Conservation (phyloP, 2,797 vertebrate species). For the Phoebastria nigripes region DNA sequence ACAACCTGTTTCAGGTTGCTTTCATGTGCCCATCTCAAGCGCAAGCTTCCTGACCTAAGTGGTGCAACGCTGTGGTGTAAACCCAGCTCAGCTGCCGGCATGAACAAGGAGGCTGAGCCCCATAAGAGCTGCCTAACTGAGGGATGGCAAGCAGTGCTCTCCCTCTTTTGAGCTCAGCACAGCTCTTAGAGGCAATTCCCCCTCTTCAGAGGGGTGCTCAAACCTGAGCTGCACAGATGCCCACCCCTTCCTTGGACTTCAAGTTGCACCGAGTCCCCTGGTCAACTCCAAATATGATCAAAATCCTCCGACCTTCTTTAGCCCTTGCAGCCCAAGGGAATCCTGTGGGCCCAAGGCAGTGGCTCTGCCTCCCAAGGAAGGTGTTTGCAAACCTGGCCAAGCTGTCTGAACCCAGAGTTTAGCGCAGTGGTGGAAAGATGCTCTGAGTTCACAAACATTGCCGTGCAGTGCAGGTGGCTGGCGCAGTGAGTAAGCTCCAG, state of each 20-base stretch:
- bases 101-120: background rate
- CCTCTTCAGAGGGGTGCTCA: too few species aligned
- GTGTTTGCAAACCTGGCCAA: background rate
- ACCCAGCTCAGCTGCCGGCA: background rate
- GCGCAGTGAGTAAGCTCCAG: rapidly evolving
- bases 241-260: background rate
- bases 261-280: rapidly evolving
- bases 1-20: rapidly evolving
- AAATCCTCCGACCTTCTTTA: background rate
- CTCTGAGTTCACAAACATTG: background rate
- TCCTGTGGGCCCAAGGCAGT: too few species aligned
- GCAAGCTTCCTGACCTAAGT: background rate
- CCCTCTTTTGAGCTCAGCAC: background rate
- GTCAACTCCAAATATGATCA: background rate
- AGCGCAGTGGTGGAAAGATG: rapidly evolving
- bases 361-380: background rate
- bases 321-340: too few species aligned
- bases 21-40: background rate
- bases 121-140: rapidly evolving
- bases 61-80: background rate
- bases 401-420: background rate
- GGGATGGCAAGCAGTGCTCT: background rate
- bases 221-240: background rate
- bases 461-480: background rate
- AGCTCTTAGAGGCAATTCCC: background rate